Evolutionary conservation across 2,888 invertebrate genomes (phyloP), one percentile per base, ranked within the genome.

Genomic region (Sicus ferrugineus): DNA sequence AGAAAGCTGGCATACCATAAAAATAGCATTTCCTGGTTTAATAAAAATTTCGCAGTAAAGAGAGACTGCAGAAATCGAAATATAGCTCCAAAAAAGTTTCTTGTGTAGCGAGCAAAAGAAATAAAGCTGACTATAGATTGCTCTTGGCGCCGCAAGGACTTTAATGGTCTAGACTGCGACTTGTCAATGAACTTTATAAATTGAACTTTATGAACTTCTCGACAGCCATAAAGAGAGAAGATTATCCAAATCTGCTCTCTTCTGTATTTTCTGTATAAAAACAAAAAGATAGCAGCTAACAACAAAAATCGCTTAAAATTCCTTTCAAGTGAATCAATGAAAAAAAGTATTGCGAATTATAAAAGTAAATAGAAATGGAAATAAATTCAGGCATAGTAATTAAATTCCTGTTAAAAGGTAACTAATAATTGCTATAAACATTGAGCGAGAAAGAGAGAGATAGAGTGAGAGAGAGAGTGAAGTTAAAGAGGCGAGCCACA

Each of bases 161-260:
- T 19, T 38, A 30, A 11, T 61, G 50, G 46, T 63, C 61, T 61
- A 61, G 61, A 61, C 61, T 50, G 2, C 50, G 21, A 50, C 50
- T 19, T 50, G 50, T 50, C 50, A 58, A 31, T 16, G 30, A 58
- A 58, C 58, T 19, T 58, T n/a, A 9, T 50, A 23, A 50, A 50
- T 7, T 50, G 50, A 21, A 50, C 4, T 42, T n/a, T n/a, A n/a
- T n/a, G n/a, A n/a, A n/a, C n/a, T n/a, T n/a, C n/a, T n/a, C n/a
- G n/a, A n/a, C n/a, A n/a, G n/a, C n/a, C n/a, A n/a, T n/a, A n/a
- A n/a, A n/a, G n/a, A n/a, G n/a, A n/a, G n/a, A n/a, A n/a, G n/a
- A n/a, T n/a, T n/a, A n/a, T n/a, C n/a, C n/a, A n/a, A n/a, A n/a
- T n/a, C n/a, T n/a, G n/a, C n/a, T n/a, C n/a, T n/a, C n/a, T n/a